phyloP scores from a whole-genome alignment of 1,140 invertebrate genomes.

The Calycopis cecrops region DNA sequence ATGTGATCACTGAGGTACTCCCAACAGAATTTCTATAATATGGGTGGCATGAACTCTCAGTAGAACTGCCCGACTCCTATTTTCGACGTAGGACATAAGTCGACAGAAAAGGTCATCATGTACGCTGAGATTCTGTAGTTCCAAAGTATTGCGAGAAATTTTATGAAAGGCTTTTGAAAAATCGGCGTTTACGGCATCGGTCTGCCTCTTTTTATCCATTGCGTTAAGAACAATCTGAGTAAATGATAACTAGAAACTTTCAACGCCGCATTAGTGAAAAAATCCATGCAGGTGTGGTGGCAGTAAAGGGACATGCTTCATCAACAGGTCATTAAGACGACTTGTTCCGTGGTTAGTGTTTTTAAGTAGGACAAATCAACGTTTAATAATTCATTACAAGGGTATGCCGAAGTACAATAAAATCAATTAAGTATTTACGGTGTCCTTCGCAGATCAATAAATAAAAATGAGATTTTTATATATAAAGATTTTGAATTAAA shows the following conservation, averaged over 20 bases:
- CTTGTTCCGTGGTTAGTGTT: no score
- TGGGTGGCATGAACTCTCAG: not conserved
- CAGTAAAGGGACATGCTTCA: not conserved
- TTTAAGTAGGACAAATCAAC: no score
- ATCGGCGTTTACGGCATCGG: not conserved
- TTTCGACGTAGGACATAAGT: not conserved
- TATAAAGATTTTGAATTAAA: no score
- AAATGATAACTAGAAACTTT: not conserved
- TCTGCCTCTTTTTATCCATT: not conserved
- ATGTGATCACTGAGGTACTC: not conserved
- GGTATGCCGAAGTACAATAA: no score
- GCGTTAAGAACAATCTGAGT: not conserved
- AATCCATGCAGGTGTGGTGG: not conserved
- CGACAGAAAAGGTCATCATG: constrained; percentile 4
- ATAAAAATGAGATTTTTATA: no score
- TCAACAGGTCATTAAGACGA: no score
- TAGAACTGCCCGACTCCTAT: not conserved
- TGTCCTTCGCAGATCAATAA: no score
- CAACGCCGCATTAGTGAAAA: not conserved
- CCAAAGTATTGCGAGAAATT: not conserved
- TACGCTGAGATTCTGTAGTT: constrained; percentile 1
- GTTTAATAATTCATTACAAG: no score
- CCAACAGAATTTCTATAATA: not conserved
- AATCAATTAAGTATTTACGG: no score
- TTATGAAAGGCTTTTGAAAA: not conserved